Base-by-base conservation (phyloP, 2,113 vertebrate genomes). In the Calcarius ornatus region DNA sequence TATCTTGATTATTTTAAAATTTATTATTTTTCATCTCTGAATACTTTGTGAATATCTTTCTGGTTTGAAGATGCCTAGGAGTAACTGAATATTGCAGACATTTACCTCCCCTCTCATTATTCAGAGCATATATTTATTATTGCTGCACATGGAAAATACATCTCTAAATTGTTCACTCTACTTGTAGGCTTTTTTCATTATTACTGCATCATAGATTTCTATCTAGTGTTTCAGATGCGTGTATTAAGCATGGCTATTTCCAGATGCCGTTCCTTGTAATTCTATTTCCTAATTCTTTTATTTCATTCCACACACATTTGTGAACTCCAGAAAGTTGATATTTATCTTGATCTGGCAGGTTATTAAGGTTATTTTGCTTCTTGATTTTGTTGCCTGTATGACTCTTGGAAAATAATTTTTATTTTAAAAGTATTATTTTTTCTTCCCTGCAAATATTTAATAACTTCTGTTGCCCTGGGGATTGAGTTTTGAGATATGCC, bases 11-110 rank as follows among this genome's bases (percentile, higher is more conserved):
- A 20, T 86, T 86, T 80, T 14, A 14, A 2, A 22, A 17, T 30
- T 60, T 69, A 15, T 19, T 16, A 3, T 28, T 79, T 45, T 23
- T 51, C 24, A n/a, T 5, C 21, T 79, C 43, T 45, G 42, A 78
- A 79, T 66, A 66, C 71, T 66, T 88, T 59, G 5, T 85, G 57
- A 57, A 5, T 85, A 63, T 40, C 17, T 81, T 80, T 81, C 42
- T 78, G 22, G 15, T 71, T 37, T 40, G 66, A 54, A 90, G 66
- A 59, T 86, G 60, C n/a, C 24, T 76, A 10, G 9, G 42, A 80
- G 16, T 50, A n/a, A 82, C 75, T 81, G 88, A 96, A 73, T 97
- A 38, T 95, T 92, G 27, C 50, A 90, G 81, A 56, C 10, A 10
- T 87, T 89, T 72, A 38, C 10, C 4, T 90, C n/a, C 63, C 28